Evolutionary conservation across 2,888 invertebrate genomes (phyloP).

Genomic region (Odontocolon sp.): DNA sequence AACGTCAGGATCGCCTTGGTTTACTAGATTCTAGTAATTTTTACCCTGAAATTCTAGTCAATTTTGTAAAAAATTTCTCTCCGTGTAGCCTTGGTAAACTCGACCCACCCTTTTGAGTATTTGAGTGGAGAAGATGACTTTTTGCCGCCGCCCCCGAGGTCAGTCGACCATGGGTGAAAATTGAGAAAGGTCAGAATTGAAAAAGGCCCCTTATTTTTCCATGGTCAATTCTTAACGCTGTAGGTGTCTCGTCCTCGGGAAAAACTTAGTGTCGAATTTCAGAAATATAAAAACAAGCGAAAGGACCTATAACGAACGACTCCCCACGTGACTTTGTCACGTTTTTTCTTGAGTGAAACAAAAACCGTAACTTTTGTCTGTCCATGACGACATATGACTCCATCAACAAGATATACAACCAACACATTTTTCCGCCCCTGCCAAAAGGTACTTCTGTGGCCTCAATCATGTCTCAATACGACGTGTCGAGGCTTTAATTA

Average conservation of each 20-base stretch:
- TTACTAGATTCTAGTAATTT: too few species aligned
- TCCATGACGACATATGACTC: slow-evolving; percentile 8
- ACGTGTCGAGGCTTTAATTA: too few species aligned
- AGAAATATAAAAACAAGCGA: slow-evolving; percentile 20
- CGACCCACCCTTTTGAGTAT: too few species aligned
- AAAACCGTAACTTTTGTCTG: slow-evolving; percentile 11
- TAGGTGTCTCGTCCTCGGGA: background rate
- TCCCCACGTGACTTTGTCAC: background rate
- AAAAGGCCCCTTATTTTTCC: background rate
- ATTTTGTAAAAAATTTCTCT: too few species aligned
- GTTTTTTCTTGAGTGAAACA: background rate
- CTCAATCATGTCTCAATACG: too few species aligned
- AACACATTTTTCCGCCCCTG: background rate
- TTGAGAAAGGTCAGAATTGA: slow-evolving; percentile 36
- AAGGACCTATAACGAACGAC: background rate
- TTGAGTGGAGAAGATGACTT: background rate
- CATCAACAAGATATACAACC: background rate
- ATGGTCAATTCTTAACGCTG: background rate
- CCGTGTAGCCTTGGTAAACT: too few species aligned
- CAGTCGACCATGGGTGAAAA: slow-evolving; percentile 9
- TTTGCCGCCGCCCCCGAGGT: background rate
- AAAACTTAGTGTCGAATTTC: slow-evolving; percentile 17
- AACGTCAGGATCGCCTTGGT: too few species aligned
- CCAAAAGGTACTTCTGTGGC: slow-evolving; percentile 1
- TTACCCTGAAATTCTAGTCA: too few species aligned